These are phyloP conservation scores for Sorex fumeus DNA, from an alignment of 2,113 vertebrate species.

Conservation along the genomic window DNA sequence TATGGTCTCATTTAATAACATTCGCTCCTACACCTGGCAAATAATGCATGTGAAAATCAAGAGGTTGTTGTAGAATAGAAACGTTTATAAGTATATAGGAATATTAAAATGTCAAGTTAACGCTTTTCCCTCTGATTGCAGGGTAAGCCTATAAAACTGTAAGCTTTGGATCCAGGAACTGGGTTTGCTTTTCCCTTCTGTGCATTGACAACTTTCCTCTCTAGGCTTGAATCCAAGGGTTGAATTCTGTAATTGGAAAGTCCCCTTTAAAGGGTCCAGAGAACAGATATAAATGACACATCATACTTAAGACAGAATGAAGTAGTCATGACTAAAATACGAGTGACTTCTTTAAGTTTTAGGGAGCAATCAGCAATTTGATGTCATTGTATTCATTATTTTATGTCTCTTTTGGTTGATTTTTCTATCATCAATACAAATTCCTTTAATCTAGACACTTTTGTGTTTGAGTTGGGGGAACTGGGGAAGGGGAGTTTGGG, in stretches of 20 bases:
- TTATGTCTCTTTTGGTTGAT: too few relatives aligned
- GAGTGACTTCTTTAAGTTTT: not conserved
- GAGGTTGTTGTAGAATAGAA: slow-evolving; percentile 14
- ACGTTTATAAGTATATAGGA: not conserved
- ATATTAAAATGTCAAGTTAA: not conserved
- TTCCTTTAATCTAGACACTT: too few relatives aligned
- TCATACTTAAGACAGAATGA: not conserved
- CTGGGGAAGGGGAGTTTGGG: too few relatives aligned
- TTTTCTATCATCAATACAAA: too few relatives aligned
- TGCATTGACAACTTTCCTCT: not conserved
- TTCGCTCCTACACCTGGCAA: not conserved
- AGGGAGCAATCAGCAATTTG: not conserved
- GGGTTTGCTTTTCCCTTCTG: not conserved
- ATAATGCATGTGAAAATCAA: not conserved
- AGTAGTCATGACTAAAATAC: not conserved
- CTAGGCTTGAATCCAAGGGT: not conserved
- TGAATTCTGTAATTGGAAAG: not conserved
- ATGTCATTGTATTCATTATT: too few relatives aligned
- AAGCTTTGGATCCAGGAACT: not conserved
- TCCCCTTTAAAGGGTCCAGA: not conserved
- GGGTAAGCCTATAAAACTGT: not conserved
- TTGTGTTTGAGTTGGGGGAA: too few relatives aligned
- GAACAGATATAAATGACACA: not conserved
- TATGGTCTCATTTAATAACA: not conserved
- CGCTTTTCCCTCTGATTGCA: not conserved